Evolutionary conservation across 2,113 vertebrate species (phyloP).

Genomic region (Hylia prasina): DNA sequence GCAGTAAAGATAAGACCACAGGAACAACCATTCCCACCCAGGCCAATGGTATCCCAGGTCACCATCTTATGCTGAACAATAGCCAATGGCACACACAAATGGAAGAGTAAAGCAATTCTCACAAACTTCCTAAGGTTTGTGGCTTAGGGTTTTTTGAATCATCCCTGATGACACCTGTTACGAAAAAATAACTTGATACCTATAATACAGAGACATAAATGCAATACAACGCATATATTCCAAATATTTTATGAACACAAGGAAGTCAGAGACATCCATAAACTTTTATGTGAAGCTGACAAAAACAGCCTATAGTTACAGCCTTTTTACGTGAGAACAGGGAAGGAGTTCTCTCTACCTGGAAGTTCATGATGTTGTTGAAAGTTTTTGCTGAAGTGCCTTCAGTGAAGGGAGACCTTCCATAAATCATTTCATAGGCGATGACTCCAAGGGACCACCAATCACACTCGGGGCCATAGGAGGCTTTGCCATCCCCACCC

Average conservation of each 20-base stretch:
- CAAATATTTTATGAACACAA: neutral
- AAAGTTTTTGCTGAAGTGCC: constrained; percentile 86
- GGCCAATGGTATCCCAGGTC: neutral
- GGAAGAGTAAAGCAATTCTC: neutral
- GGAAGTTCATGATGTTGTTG: constrained; percentile 93
- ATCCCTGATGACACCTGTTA: neutral
- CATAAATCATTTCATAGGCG: constrained; percentile 94
- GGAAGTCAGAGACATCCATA: neutral
- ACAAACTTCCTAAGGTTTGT: neutral
- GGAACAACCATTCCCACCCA: neutral
- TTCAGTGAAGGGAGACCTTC: constrained; percentile 85
- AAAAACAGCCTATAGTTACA: neutral
- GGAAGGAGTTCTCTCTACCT: constrained; percentile 69
- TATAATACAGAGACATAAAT: neutral
- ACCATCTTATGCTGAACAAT: neutral
- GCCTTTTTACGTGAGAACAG: neutral
- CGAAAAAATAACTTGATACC: neutral
- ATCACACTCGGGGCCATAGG: constrained; percentile 85
- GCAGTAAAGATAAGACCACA: neutral
- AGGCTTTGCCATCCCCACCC: constrained; percentile 74
- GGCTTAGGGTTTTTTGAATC: neutral
- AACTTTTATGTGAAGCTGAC: neutral
- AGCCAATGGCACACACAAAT: neutral
- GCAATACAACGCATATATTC: neutral
- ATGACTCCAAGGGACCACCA: constrained; percentile 97